Evolutionary conservation across 2,888 invertebrate species (phyloP).

Genomic region (Macrophya alboannulata): DNA sequence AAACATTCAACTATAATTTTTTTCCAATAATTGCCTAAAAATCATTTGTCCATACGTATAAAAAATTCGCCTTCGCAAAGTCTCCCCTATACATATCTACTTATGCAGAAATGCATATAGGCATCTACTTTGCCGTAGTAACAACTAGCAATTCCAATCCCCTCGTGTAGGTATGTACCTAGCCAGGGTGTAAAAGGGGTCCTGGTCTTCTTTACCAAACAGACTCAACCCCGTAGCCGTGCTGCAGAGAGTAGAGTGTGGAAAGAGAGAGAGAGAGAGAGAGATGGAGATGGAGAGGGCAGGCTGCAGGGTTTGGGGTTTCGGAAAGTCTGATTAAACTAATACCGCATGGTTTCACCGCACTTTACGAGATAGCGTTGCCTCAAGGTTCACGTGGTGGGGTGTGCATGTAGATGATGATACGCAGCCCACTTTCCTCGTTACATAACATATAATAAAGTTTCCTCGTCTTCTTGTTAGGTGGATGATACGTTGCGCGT

Average conservation of each 20-base stretch:
- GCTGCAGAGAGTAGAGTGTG: background rate
- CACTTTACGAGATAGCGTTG: slow-evolving; percentile 61
- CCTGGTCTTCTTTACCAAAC: slow-evolving; percentile 48
- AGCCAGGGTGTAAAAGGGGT: slow-evolving; percentile 26
- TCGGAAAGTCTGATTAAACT: slow-evolving; percentile 65
- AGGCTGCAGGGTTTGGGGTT: slow-evolving; percentile 34
- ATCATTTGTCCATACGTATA: too few species aligned
- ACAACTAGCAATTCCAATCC: slow-evolving; percentile 43
- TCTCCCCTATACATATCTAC: too few species aligned
- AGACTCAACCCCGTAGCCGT: background rate
- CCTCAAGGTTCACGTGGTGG: slow-evolving; percentile 8
- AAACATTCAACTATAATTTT: too few species aligned
- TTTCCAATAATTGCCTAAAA: too few species aligned
- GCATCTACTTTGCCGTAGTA: background rate
- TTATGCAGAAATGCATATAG: background rate
- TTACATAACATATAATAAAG: slow-evolving; percentile 38
- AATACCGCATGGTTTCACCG: slow-evolving; percentile 61
- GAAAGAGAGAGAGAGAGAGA: background rate
- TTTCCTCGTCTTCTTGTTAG: slow-evolving; percentile 26
- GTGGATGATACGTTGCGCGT: background rate
- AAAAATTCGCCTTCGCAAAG: too few species aligned
- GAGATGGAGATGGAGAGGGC: background rate
- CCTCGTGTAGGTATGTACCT: slow-evolving; percentile 9
- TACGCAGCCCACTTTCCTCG: slow-evolving; percentile 48
- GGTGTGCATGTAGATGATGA: slow-evolving; percentile 45